Percentiles rank a stretch among this genome's conserved stretches.
phyloP scores from a whole-genome alignment of 2,797 vertebrate genomes.

The Eospalax fontanierii region DNA sequence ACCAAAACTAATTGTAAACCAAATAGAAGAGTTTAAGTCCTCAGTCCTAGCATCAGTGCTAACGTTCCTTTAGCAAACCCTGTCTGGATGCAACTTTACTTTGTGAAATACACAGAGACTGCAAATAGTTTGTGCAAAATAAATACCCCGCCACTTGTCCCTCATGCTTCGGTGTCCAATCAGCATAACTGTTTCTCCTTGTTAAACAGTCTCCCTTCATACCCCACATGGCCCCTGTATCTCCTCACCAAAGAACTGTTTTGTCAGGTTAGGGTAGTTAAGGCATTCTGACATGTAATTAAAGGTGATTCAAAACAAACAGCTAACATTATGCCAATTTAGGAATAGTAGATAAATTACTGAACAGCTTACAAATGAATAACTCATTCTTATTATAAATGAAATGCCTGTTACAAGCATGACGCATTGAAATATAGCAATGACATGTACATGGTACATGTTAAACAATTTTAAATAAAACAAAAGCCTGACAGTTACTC shows the following conservation, averaged over 20 bases:
- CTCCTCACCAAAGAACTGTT: constrained; percentile 84
- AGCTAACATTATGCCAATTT: constrained; percentile 88
- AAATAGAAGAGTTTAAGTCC: constrained; percentile 73
- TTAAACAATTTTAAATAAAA: constrained; percentile 93
- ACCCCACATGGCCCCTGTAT: constrained; percentile 78
- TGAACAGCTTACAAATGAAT: constrained; percentile 90
- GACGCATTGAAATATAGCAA: constrained; percentile 92
- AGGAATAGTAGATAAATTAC: constrained; percentile 91
- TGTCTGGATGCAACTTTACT: constrained; percentile 84
- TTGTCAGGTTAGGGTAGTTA: constrained; percentile 91
- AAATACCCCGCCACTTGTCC: constrained; percentile 81
- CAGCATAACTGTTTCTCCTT: constrained; percentile 73
- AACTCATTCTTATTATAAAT: constrained; percentile 89
- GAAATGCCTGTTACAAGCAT: constrained; percentile 95
- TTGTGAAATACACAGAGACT: constrained; percentile 76
- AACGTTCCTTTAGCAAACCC: constrained; percentile 83
- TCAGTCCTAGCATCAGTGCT: constrained; percentile 81
- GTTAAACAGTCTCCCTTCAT: constrained; percentile 60
- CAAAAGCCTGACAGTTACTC: constrained; percentile 92
- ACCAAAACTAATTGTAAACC: constrained; percentile 69
- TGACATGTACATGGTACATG: constrained; percentile 93
- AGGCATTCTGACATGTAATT: constrained; percentile 92
- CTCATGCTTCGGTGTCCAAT: constrained; percentile 72
- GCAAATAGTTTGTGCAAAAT: constrained; percentile 89
- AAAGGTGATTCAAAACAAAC: constrained; percentile 89